Evolutionary conservation across 2,113 vertebrate species (phyloP), one percentile per base, ranked within the genome.

Genomic region (Silurus meridionalis): DNA sequence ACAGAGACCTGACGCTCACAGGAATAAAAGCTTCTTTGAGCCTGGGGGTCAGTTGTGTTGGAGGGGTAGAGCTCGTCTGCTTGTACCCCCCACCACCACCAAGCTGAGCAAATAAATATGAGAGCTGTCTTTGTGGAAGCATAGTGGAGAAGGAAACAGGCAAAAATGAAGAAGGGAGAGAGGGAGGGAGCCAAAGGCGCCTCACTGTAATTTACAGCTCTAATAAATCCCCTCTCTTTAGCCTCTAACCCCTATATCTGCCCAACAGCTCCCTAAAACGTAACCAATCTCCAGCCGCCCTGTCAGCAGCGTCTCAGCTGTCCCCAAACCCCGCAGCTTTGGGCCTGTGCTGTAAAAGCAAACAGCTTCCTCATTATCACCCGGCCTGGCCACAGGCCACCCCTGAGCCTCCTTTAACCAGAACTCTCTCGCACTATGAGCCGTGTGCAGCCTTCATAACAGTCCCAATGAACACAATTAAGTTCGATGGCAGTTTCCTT

Each of bases 141-240:
- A 14, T 64, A 52, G 52, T 55, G 63, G 78, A 80, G 84, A 19
- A 50, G 78, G 66, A 72, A 75, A 84, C 9, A 14, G 50, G 58
- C 2, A 28, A 67, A 63, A 61, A 48, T 13, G 46, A 66, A 2
- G 50, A 23, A 82, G 72, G 72, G 77, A 58, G 82, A 86, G 88
- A 83, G 71, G 87, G 67, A 85, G 74, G 74, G 46, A 52, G 82
- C 83, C 88, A 85, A 87, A 82, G 88, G 86, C 46, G 90, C 91
- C 91, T 92, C 89, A 89, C 75, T 93, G 87, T 92, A 92, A 94
- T 94, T 95, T 95, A 94, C 88, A 90, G 89, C 72, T 61, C 92
- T 86, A 93, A 94, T 95, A 94, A 95, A 95, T 95, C 92, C 90
- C 92, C 75, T 86, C 92, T 94, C 93, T 93, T 94, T 94, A 93